Evolutionary conservation across 2,113 vertebrate species (phyloP), one percentile per base, ranked within the genome.

Genomic region (Panthera leo): DNA sequence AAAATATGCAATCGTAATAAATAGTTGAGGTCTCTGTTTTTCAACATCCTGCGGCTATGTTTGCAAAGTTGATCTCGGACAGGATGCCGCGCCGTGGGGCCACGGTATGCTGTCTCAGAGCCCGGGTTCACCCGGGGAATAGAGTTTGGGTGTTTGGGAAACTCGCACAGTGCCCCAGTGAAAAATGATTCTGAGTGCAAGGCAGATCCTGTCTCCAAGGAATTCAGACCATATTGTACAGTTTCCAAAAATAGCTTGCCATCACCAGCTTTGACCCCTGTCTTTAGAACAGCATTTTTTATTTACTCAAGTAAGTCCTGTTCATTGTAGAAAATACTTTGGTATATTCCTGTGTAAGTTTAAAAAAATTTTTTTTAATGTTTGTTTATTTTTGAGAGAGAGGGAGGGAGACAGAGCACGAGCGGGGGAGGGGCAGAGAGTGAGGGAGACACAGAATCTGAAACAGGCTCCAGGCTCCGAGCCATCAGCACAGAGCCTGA

Each of bases 31-130:
- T 42, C 27, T 71, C 25, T 82, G 82, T 39, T 51, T 93, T 19
- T 63, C 55, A 96, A 2, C 70, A 53, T 2, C 48, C 58, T 23
- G 19, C 16, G 16, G 85, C 45, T 68, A 4, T 55, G 92, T 73
- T n/a, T 36, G 13, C 23, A 1, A 10, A 29, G 61, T 19, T 23
- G 31, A 4, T 39, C 31, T 94, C 6, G 91, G 82, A 36, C n/a
- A 51, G 79, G 75, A 34, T 0, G 12, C 11, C 1, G 0, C 1
- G 31, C 36, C 2, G 3, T 25, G 0, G 63, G n/a, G 45, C 55
- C 16, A 2, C 11, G 0, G 0, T 3, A 2, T 29, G 21, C 73
- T 19, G 48, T 65, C 86, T 34, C 1, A 2, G 48, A n/a, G 65
- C 53, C 31, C 1, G 67, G 0, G 7, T 5, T 83, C 36, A 25